phyloP scores from a whole-genome alignment of 2,888 invertebrate species.

The Sabellastarte sp. region DNA sequence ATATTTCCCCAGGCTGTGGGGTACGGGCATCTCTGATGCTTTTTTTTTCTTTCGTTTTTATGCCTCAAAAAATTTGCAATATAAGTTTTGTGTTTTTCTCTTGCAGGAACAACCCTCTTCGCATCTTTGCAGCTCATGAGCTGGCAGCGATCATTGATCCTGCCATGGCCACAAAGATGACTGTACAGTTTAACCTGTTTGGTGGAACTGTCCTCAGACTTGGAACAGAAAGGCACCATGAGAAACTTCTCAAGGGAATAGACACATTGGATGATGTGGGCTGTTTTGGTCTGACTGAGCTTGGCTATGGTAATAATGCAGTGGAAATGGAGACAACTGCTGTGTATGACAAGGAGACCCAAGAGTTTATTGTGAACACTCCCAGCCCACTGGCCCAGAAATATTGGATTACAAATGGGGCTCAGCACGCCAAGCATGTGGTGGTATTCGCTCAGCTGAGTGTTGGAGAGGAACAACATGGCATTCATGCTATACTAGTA shows the following conservation, averaged over 20 bases:
- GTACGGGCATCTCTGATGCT: too few relatives aligned
- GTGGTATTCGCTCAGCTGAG: constrained; percentile 35
- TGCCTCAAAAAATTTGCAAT: too few relatives aligned
- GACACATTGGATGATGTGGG: constrained; percentile 36
- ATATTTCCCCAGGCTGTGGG: too few relatives aligned
- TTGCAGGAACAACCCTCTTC: constrained; percentile 26
- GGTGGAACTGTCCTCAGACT: constrained; percentile 54
- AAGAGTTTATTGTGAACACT: constrained; percentile 34
- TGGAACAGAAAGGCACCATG: constrained; percentile 55
- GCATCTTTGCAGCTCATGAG: constrained; percentile 38
- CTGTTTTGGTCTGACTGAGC: constrained; percentile 38
- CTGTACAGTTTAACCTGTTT: constrained; percentile 54
- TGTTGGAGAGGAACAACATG: constrained; percentile 26
- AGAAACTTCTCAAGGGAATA: constrained; percentile 38
- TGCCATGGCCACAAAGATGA: constrained; percentile 38
- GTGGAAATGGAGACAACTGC: constrained; percentile 43
- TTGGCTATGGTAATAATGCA: constrained; percentile 40
- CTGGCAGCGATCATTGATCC: constrained; percentile 36
- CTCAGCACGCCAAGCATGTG: constrained; percentile 39
- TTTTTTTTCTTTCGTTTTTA: too few relatives aligned
- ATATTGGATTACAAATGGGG: constrained; percentile 42
- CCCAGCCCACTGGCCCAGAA: constrained; percentile 35
- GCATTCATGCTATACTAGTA: constrained; percentile 34
- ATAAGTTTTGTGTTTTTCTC: neutral
- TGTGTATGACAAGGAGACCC: constrained; percentile 29